phyloP scores from a whole-genome alignment of 2,113 vertebrate species.

The Channa argus region DNA sequence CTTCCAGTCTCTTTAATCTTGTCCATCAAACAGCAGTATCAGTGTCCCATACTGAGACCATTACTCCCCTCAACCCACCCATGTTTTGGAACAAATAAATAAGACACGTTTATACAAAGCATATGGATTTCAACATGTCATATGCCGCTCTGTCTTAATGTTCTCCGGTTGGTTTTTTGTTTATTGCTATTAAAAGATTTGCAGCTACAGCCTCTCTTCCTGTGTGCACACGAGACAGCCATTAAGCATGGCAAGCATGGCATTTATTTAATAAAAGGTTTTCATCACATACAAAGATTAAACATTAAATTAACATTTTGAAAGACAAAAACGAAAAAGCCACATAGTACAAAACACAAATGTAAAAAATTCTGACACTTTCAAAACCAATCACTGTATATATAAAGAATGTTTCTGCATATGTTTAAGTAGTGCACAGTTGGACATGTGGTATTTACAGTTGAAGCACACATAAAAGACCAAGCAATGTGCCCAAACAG shows the following conservation, averaged over 20 bases:
- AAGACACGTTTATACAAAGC: constrained; percentile 49
- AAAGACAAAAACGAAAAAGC: constrained; percentile 22
- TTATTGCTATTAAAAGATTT: constrained; percentile 57
- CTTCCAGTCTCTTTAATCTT: constrained; percentile 32
- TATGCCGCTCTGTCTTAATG: constrained; percentile 25
- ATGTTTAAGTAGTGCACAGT: constrained; percentile 49
- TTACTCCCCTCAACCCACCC: constrained; percentile 52
- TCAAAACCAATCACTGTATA: constrained; percentile 20
- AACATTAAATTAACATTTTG: constrained; percentile 25
- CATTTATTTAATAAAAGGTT: constrained; percentile 9
- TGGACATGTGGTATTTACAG: constrained; percentile 3
- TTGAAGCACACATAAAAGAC: constrained; percentile 6
- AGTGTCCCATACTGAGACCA: constrained; percentile 52
- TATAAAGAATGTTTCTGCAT: constrained; percentile 24
- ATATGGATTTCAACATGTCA: constrained; percentile 46
- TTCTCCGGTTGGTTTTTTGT: constrained; percentile 50
- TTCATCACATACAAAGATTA: constrained; percentile 28
- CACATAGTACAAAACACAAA: constrained; percentile 28
- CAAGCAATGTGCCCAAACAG: neutral
- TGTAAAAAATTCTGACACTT: constrained; percentile 31
- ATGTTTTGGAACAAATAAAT: constrained; percentile 60
- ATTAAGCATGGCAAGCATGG: constrained; percentile 42
- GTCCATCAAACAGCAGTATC: constrained; percentile 30
- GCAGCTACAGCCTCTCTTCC: constrained; percentile 36
- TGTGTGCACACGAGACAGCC: constrained; percentile 45